Evolutionary conservation across 2,113 vertebrate species (phyloP), one percentile per base, ranked within the genome.

Genomic region (Mus pahari): DNA sequence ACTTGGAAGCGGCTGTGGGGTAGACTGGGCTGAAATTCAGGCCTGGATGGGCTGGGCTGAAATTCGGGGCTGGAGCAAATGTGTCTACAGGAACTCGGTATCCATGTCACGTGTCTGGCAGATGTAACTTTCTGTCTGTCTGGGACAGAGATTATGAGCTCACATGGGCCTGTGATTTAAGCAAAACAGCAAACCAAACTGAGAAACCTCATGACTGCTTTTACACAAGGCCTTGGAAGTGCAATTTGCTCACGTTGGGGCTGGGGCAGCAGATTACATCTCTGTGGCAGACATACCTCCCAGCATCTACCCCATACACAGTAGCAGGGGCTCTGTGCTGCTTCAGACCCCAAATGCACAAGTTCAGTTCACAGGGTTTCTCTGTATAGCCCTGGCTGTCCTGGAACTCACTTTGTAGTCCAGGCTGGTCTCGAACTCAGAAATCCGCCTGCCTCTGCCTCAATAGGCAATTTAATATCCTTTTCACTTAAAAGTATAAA

Each of bases 81-180:
- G 22, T 92, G 50, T 75, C 60, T 42, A 53, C 53, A 89, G 84
- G 84, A 92, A 93, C 36, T 39, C 0, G 0, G 26, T 92, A 75
- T 31, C 60, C 0, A 0, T 4, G 39, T 79, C 91, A 93, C 77
- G 60, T 9, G 45, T 92, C 94, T 92, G 81, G 89, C 94, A 97
- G 94, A 91, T 94, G 73, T 12, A 68, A 95, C 81, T 89, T 79
- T 78, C 62, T 39, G 92, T 75, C 92, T 95, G 96, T 97, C 97
- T 97, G 94, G 88, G 62, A 94, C 75, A 64, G 91, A 78, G 82
- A 91, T 96, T 96, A 91, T 55, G 81, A 92, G 86, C 84, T 87
- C 89, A 87, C 79, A 75, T 45, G 42, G 28, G 77, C 60, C 81
- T 33, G n/a, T 58, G 79, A 39, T 71, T 94, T 48, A 39, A 89